A percentile compares a stretch with the other conserved stretches of the same genome.
phyloP scores from a whole-genome alignment of 2,113 vertebrate species.

The Plotosus lineatus region DNA sequence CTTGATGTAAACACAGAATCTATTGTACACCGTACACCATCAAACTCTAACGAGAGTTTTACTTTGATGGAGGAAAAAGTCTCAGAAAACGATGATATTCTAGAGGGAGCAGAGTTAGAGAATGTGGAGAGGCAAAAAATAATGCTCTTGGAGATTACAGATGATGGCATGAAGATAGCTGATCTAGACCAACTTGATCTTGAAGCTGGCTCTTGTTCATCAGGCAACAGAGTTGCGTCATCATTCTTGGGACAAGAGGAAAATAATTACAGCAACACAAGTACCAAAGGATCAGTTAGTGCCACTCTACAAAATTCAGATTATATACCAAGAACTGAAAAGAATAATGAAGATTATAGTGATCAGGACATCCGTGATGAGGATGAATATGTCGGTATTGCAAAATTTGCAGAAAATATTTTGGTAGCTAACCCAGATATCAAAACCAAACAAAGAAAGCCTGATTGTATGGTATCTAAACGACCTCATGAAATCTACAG shows the following conservation, averaged over 20 bases:
- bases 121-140: constrained; percentile 8
- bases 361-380: constrained; percentile 35
- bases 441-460: background rate
- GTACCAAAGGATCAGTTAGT: background rate
- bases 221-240: constrained; percentile 69
- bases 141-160: background rate
- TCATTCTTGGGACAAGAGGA: constrained; percentile 73
- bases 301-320: constrained; percentile 6
- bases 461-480: background rate
- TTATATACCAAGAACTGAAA: constrained; percentile 46
- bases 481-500: background rate
- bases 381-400: constrained; percentile 18
- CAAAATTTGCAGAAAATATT: background rate
- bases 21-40: background rate
- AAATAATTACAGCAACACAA: constrained; percentile 51
- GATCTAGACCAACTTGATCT: constrained; percentile 48
- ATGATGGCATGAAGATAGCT: constrained; percentile 1
- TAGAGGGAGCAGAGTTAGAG: background rate
- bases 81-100: background rate
- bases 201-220: constrained; percentile 66
- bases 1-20: background rate
- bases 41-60: background rate
- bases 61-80: background rate
- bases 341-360: constrained; percentile 46
- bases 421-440: constrained; percentile 6